phyloP scores from a whole-genome alignment of 2,888 invertebrate species.

The Nymphalis c-album region DNA sequence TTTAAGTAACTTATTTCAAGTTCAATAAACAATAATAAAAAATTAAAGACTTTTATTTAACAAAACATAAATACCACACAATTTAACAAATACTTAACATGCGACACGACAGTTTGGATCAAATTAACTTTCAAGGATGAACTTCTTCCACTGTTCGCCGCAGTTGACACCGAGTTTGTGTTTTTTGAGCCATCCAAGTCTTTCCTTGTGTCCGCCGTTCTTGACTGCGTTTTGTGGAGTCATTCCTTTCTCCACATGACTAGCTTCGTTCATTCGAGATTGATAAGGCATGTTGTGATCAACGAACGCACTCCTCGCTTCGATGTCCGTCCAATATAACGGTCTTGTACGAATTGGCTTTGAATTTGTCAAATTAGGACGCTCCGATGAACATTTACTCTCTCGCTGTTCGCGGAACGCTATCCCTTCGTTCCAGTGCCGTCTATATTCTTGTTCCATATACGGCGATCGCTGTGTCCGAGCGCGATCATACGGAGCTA shows the following conservation, averaged over 20 bases:
- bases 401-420: slow-evolving; percentile 47
- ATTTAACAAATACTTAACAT: slow-evolving; percentile 11
- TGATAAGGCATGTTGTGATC: slow-evolving; percentile 18
- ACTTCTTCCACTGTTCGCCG: slow-evolving; percentile 58
- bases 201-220: slow-evolving; percentile 36
- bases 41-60: slow-evolving; percentile 29
- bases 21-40: background rate
- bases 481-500: background rate
- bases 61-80: slow-evolving; percentile 17
- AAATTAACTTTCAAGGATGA: slow-evolving; percentile 52
- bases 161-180: slow-evolving; percentile 53
- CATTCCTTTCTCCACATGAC: background rate
- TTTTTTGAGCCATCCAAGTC: slow-evolving; percentile 57
- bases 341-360: slow-evolving; percentile 24
- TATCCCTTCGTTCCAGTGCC: slow-evolving; percentile 59
- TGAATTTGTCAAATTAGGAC: slow-evolving; percentile 36
- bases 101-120: background rate
- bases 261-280: background rate
- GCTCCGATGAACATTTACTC: slow-evolving; percentile 24
- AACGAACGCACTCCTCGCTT: slow-evolving; percentile 49
- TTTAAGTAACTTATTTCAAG: slow-evolving; percentile 4
- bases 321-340: slow-evolving; percentile 48
- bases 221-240: background rate
- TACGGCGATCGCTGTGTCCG: slow-evolving; percentile 46
- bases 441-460: slow-evolving; percentile 63